A percentile compares a stretch with the other conserved stretches of the same genome.
Evolutionary conservation across 2,113 vertebrate species (phyloP).

Genomic region (Opisthocomus hoazin): DNA sequence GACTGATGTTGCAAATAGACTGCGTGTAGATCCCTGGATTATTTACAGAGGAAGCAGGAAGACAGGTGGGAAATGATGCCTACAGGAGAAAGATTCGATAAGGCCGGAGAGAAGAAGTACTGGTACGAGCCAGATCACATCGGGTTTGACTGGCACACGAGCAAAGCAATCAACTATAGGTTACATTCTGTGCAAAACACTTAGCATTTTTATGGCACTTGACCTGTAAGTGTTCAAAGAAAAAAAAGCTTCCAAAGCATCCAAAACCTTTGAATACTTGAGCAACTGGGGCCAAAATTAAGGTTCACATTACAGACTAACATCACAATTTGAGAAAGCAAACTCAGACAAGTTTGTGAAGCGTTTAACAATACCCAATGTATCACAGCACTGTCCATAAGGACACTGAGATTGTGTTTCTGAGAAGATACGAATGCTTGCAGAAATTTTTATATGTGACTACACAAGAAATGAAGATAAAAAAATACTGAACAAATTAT

Average conservation of each 20-base stretch:
- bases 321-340: neutral
- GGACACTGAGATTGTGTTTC: neutral
- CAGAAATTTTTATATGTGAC: neutral
- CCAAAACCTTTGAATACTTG: neutral
- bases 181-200: constrained; percentile 10
- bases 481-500: neutral
- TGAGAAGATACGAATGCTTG: neutral
- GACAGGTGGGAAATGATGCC: neutral
- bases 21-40: neutral
- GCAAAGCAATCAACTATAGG: neutral
- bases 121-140: neutral
- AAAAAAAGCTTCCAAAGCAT: neutral
- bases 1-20: neutral
- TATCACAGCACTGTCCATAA: accelerated
- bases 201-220: constrained; percentile 22
- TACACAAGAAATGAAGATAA: neutral
- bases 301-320: neutral
- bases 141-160: neutral
- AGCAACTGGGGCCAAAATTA: neutral
- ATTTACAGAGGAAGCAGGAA: neutral
- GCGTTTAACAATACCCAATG: neutral
- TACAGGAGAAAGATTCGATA: neutral
- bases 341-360: neutral
- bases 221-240: neutral
- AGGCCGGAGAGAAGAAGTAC: neutral